Evolutionary conservation across 2,113 vertebrate genomes (phyloP).

Genomic region (Gasterosteus aculeatus): DNA sequence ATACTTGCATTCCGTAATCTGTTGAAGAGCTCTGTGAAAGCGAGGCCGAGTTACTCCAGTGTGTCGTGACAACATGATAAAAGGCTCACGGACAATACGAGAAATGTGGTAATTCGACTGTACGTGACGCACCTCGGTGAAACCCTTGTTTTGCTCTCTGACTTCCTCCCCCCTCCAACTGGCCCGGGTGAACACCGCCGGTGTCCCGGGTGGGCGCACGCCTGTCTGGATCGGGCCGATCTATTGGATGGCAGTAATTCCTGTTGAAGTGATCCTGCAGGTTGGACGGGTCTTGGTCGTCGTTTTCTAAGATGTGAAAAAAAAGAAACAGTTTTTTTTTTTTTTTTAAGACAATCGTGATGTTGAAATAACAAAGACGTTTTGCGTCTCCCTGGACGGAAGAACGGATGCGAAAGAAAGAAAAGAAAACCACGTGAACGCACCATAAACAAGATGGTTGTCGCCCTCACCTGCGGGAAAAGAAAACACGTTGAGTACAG

Average conservation of each 20-base stretch:
- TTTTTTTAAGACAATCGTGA: too few relatives aligned
- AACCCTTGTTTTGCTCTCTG: slow-evolving; percentile 39
- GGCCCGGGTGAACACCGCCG: slow-evolving; percentile 22
- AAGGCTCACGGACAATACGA: not conserved
- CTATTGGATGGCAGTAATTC: not conserved
- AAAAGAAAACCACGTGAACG: slow-evolving; percentile 12
- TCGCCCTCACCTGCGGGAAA: slow-evolving; percentile 34
- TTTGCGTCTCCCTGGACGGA: not conserved
- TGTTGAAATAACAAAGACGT: not conserved
- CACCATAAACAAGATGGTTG: slow-evolving; percentile 66
- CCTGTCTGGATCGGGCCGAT: not conserved
- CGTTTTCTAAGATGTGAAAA: slow-evolving; percentile 69
- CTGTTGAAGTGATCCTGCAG: not conserved
- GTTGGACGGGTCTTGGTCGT: slow-evolving; percentile 38
- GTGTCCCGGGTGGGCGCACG: not conserved
- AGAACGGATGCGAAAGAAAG: not conserved
- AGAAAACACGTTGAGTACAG: not conserved
- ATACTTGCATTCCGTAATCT: slow-evolving; percentile 57
- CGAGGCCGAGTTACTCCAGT: not conserved
- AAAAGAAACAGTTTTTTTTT: too few relatives aligned
- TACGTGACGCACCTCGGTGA: slow-evolving; percentile 50
- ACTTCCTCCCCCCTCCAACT: slow-evolving; percentile 22
- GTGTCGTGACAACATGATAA: not conserved
- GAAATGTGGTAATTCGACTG: not conserved
- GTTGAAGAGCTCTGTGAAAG: slow-evolving; percentile 56